Percentiles rank a stretch among this genome's conserved stretches.
These are phyloP conservation scores for Colossoma macropomum DNA, from an alignment of 2,113 vertebrate species.

Conservation along the genomic window DNA sequence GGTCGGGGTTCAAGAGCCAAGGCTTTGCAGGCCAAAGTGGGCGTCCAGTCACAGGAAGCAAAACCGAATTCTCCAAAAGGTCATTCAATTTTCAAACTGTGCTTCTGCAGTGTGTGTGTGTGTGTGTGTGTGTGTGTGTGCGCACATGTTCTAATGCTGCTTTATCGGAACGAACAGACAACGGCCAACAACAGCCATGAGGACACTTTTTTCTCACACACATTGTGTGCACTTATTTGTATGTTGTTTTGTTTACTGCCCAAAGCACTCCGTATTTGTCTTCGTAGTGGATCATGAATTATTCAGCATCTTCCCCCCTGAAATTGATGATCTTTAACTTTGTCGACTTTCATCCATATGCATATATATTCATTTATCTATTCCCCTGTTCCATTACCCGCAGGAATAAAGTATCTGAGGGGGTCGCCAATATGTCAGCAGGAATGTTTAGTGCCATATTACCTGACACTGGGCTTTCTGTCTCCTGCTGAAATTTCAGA, in stretches of 20 bases:
- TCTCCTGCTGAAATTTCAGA: constrained; percentile 39
- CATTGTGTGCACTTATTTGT: constrained; percentile 45
- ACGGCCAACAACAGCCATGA: constrained; percentile 26
- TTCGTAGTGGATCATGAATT: constrained; percentile 50
- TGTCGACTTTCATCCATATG: constrained; percentile 26
- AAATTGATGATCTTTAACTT: constrained; percentile 45
- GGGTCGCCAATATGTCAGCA: constrained; percentile 36
- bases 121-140: constrained; percentile 21
- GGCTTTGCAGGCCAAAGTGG: background rate
- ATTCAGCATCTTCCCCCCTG: constrained; percentile 25
- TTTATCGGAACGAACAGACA: constrained; percentile 47
- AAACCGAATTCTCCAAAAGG: constrained; percentile 18
- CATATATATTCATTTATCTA: constrained; percentile 51
- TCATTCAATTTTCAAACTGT: constrained; percentile 2
- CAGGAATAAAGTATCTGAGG: constrained; percentile 35
- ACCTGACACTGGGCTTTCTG: constrained; percentile 37
- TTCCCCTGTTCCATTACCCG: constrained; percentile 32
- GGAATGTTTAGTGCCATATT: constrained; percentile 51
- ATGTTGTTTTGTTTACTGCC: constrained; percentile 51
- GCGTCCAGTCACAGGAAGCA: background rate
- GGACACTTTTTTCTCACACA: constrained; percentile 24
- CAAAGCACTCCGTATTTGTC: constrained; percentile 44
- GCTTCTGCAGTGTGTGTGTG: background rate
- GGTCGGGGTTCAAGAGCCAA: constrained; percentile 11
- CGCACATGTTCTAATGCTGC: background rate